These are phyloP conservation scores for human DNA, from an alignment of 2,113 vertebrate species.

Conservation along the genomic window GRCh38 chr2:230681001-230681500, in stretches of 20 bases:
- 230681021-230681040: background rate
- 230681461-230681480: background rate
- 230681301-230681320: background rate
- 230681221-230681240: background rate
- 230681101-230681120: background rate
- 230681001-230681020: background rate
- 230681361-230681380: fast-evolving
- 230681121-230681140: background rate
- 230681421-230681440: background rate
- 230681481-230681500: background rate
- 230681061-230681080: background rate
- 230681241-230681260: background rate
- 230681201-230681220: background rate
- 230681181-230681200: background rate
- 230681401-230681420: background rate
- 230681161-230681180: background rate
- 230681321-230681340: background rate
- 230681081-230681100: background rate
- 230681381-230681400: background rate
- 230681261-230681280: fast-evolving
- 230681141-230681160: background rate
- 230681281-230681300: background rate
- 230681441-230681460: no score
- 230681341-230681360: background rate
- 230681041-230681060: background rate